Conservation (phyloP, 2,888 invertebrate species). For the Automeris io region DNA sequence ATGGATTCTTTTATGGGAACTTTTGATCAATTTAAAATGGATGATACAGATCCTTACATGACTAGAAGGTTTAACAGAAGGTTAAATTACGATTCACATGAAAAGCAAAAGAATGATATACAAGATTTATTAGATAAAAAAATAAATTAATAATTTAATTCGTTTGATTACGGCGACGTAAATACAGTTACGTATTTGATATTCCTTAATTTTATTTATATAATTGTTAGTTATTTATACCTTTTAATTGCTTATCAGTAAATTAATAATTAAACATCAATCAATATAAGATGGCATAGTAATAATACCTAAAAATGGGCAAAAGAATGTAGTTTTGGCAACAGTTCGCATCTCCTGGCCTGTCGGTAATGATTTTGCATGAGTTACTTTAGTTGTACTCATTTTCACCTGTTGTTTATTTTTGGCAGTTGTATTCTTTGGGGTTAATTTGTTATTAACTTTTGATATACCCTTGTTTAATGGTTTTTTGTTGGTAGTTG, state of each 20-base stretch:
- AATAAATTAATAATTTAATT: not conserved
- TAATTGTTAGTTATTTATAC: too few species aligned
- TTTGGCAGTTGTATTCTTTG: not conserved
- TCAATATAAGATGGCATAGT: conserved; percentile 37
- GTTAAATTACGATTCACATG: conserved; percentile 22
- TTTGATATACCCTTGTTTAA: not conserved
- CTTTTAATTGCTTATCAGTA: too few species aligned
- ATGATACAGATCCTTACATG: conserved; percentile 59
- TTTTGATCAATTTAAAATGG: conserved; percentile 50
- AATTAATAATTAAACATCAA: conserved; percentile 6
- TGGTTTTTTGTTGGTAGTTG: not conserved
- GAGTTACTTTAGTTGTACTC: not conserved
- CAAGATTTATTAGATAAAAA: not conserved
- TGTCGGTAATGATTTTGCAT: conserved; percentile 7
- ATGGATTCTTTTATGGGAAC: conserved; percentile 51
- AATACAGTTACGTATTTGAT: too few species aligned
- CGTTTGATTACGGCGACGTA: too few species aligned
- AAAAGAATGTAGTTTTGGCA: conserved; percentile 43
- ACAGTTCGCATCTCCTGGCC: conserved; percentile 19
- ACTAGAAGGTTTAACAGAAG: conserved; percentile 55
- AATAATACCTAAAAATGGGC: conserved; percentile 54
- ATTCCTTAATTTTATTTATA: too few species aligned
- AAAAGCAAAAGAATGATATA: conserved; percentile 4
- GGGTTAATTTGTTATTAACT: not conserved
- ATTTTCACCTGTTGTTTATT: conserved; percentile 8